phyloP scores from a whole-genome alignment of 1,140 invertebrate genomes.

The Ips nitidus region DNA sequence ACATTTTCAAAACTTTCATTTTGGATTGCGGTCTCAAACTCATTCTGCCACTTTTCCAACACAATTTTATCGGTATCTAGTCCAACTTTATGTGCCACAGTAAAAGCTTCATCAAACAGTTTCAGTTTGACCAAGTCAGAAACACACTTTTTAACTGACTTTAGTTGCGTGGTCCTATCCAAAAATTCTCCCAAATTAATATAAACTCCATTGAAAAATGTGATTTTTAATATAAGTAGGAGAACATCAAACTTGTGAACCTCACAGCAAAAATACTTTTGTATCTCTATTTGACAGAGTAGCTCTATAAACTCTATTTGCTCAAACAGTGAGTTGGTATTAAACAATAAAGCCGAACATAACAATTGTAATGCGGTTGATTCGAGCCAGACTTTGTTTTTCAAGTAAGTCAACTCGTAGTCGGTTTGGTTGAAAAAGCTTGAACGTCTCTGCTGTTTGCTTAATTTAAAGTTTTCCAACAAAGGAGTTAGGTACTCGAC shows the following conservation, averaged over 20 bases:
- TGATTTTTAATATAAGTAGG: conserved; percentile 56
- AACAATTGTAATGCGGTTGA: conserved; percentile 58
- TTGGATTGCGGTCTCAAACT: conserved; percentile 46
- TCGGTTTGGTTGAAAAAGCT: conserved; percentile 45
- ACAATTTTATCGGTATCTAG: conserved; percentile 57
- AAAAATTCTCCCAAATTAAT: conserved; percentile 49
- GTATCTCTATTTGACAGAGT: conserved; percentile 34
- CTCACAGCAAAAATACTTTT: conserved; percentile 55
- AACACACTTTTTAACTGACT: conserved; percentile 56
- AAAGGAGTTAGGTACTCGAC: conserved; percentile 34
- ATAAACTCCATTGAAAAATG: conserved; percentile 51
- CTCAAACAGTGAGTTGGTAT: conserved; percentile 58
- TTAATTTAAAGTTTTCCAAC: conserved; percentile 39
- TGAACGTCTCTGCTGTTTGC: conserved; percentile 41
- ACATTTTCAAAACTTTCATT: conserved; percentile 50
- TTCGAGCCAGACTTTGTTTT: conserved; percentile 57
- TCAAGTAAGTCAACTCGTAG: conserved; percentile 46
- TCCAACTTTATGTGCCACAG: conserved; percentile 57
- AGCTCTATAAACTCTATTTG: conserved; percentile 50
- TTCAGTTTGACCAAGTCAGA: conserved; percentile 54
- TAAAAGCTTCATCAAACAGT: conserved; percentile 59
- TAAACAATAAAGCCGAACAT: conserved; percentile 56
- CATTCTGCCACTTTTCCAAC: conserved; percentile 56
- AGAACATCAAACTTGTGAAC: conserved; percentile 57
- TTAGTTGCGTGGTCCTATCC: conserved; percentile 43